Conservation (phyloP, 2,888 invertebrate species). For the Lutraria lutraria region DNA sequence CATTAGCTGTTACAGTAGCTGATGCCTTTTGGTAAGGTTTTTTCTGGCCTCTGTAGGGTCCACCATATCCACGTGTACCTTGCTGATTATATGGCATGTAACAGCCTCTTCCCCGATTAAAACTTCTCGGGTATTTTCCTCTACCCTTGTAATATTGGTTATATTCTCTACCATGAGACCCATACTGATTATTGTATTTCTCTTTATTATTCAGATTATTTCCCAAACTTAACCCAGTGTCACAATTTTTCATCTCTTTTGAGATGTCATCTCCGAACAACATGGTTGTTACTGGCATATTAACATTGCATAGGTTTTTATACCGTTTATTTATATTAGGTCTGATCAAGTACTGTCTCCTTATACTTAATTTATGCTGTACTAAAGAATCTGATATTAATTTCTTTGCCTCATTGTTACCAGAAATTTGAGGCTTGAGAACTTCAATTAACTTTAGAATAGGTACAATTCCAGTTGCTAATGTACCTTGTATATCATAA, state of each 20-base stretch:
- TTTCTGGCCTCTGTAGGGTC: neutral
- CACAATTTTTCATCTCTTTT: constrained; percentile 41
- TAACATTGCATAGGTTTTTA: constrained; percentile 31
- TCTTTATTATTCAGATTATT: no score
- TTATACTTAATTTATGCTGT: constrained; percentile 31
- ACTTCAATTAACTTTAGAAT: constrained; percentile 37
- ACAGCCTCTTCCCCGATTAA: constrained; percentile 2
- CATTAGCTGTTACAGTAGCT: constrained; percentile 2
- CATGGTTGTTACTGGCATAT: constrained; percentile 15
- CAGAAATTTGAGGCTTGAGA: constrained; percentile 6
- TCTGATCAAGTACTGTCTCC: constrained; percentile 32
- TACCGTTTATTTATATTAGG: constrained; percentile 32
- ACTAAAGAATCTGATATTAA: constrained; percentile 41
- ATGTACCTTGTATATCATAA: constrained; percentile 23
- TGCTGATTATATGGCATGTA: neutral
- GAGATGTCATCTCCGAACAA: constrained; percentile 30
- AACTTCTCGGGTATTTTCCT: constrained; percentile 20
- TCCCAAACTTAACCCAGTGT: neutral
- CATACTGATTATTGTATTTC: neutral
- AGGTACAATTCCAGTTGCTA: constrained; percentile 35
- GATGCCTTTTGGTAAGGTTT: neutral
- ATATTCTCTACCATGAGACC: no score
- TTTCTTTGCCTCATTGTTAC: constrained; percentile 24
- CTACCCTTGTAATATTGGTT: neutral
- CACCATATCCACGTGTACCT: neutral